Base-by-base conservation (phyloP, 2,888 invertebrate species). In the Acrobasis suavella region DNA sequence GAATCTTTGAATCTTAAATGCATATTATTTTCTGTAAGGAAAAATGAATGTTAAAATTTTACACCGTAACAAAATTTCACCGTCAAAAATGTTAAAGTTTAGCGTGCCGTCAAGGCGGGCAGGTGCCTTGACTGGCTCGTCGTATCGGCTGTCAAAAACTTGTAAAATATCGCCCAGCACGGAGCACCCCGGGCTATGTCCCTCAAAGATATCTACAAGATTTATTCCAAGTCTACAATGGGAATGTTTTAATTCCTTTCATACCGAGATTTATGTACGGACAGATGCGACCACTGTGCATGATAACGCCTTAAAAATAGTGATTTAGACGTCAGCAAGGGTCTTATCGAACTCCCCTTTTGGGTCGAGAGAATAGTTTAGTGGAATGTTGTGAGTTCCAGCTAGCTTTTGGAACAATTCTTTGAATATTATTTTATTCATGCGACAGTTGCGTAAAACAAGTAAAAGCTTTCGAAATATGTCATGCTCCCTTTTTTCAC, bases 81-180 rank as follows among this genome's bases (percentile, higher is more conserved):
- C 12, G 56, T 56, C 42, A 42, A 56, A 56, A 56, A 56, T 56
- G 16, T 56, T 42, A 56, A 56, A 56, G 22, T 14, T 56, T 42
- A 42, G 38, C 69, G 69, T 74, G 42, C 17, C 55, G 39, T 55
- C 76, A 74, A 81, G 75, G 78, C 76, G 84, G 83, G 87, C 88
- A 87, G 89, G 89, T 89, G 89, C 78, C 85, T 90, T 88, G 91
- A 92, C 93, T 93, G 12, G 46, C 46, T 32, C 46, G 46, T 93
- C 93, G 93, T 94, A 93, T 89, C 90, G 89, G 86, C 92, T 94
- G 94, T 94, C 94, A 94, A 94, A 94, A 94, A 94, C 93, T 94
- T 93, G 93, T 94, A 93, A 94, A 94, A 94, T 94, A 94, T 94
- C 90, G 93, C 90, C 87, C 85, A 85, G 84, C 89, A 87, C 89